Evolutionary conservation across 2,797 vertebrate genomes (phyloP).

Genomic region (Sebastes minor): DNA sequence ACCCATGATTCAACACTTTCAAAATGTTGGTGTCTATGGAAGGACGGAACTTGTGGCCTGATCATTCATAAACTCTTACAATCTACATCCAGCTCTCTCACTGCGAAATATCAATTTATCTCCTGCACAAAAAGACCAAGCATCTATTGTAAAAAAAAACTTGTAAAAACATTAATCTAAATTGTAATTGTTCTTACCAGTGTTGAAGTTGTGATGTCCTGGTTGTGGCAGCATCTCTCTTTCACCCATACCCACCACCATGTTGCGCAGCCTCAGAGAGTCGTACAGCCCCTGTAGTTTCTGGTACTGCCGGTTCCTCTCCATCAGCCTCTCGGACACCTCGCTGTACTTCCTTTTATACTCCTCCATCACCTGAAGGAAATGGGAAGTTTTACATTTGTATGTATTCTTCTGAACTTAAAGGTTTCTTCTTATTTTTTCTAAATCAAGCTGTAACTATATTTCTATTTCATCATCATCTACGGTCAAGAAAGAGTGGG

Average conservation of each 20-base stretch:
- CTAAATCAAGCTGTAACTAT: background rate
- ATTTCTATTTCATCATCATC: background rate
- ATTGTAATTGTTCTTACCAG: slow-evolving; percentile 43
- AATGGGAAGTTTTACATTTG: background rate
- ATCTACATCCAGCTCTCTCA: background rate
- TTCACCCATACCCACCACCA: slow-evolving; percentile 78
- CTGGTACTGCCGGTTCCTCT: slow-evolving; percentile 91
- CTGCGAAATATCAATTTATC: background rate
- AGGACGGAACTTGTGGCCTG: background rate
- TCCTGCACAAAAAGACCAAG: background rate
- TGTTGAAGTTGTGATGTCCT: slow-evolving; percentile 32
- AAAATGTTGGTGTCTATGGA: too few relatives aligned
- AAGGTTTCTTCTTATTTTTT: background rate
- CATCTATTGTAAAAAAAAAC: background rate
- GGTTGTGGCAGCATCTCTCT: slow-evolving; percentile 40
- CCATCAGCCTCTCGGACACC: slow-evolving; percentile 90
- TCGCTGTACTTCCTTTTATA: slow-evolving; percentile 92
- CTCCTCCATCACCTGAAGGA: slow-evolving; percentile 88
- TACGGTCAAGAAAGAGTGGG: background rate
- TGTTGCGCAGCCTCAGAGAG: slow-evolving; percentile 85
- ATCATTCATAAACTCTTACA: background rate
- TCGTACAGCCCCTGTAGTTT: slow-evolving; percentile 91
- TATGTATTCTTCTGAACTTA: background rate
- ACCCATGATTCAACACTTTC: background rate
- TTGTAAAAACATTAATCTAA: background rate